Conservation (phyloP, 2,888 invertebrate species). For the Apamea anceps region DNA sequence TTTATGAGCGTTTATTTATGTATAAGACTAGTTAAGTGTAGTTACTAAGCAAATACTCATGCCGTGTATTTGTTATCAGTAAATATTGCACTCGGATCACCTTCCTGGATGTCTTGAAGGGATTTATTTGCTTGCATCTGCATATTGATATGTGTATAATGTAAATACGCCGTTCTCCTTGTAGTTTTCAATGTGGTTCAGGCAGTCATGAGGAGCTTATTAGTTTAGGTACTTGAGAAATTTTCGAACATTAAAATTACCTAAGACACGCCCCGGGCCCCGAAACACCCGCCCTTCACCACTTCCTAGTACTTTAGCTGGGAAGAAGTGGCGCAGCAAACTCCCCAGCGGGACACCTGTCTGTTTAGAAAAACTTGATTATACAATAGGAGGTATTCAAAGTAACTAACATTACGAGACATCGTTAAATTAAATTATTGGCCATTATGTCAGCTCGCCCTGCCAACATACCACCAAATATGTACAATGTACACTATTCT, state of each 20-base stretch:
- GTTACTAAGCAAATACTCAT: not conserved
- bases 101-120: not conserved
- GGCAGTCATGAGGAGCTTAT: not conserved
- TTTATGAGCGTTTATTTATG: slow-evolving; percentile 7
- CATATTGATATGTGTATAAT: not conserved
- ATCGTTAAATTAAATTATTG: not conserved
- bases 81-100: not conserved
- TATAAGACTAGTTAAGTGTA: not conserved
- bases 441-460: not conserved
- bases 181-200: not conserved
- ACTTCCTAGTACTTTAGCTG: not conserved
- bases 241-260: not conserved
- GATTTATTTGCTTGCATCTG: not conserved
- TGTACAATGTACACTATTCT: not conserved
- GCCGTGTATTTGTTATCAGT: slow-evolving; percentile 14
- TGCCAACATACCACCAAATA: not conserved
- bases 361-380: not conserved
- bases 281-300: not conserved
- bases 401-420: not conserved
- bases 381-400: not conserved
- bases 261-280: not conserved
- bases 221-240: not conserved
- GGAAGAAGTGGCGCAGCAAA: not conserved
- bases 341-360: not conserved
- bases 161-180: not conserved